Percentiles rank a stretch among this genome's conserved stretches.
Conservation (phyloP, 1,140 invertebrate species). For the Cherax destructor region DNA sequence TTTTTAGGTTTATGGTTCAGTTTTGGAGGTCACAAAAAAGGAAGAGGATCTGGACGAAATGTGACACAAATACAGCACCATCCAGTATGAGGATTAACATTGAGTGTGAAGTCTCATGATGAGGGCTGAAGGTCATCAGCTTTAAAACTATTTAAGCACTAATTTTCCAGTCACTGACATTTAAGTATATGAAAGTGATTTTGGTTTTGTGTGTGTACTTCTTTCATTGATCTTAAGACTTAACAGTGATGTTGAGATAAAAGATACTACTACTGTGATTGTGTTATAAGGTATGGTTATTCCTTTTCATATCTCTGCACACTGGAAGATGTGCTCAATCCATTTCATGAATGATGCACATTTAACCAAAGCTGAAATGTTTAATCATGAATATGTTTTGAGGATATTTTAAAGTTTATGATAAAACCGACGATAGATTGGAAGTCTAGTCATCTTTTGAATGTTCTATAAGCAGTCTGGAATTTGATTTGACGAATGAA, state of each 20-base stretch:
- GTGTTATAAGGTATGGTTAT: not conserved
- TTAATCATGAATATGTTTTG: not conserved
- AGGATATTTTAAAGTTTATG: not conserved
- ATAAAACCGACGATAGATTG: not conserved
- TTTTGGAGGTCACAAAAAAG: slow-evolving; percentile 71
- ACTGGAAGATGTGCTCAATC: not conserved
- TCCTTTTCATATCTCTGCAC: not conserved
- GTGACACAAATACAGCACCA: slow-evolving; percentile 59
- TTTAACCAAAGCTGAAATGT: slow-evolving; percentile 2
- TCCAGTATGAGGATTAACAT: slow-evolving; percentile 37
- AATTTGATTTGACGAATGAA: not conserved
- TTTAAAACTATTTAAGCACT: not conserved
- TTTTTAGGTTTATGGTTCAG: slow-evolving; percentile 70
- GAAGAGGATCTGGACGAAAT: slow-evolving; percentile 62
- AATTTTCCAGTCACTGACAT: not conserved
- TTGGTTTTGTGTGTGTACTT: slow-evolving; percentile 3
- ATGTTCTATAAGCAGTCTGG: not conserved
- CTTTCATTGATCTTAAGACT: not conserved
- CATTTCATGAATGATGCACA: not conserved
- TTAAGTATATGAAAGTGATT: not conserved
- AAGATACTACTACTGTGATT: not conserved
- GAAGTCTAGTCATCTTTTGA: slow-evolving; percentile 6
- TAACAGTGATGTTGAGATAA: not conserved
- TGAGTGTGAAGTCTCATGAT: not conserved
- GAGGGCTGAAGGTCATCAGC: not conserved